Evolutionary conservation across 2,888 invertebrate species (phyloP).

Genomic region (Eupeodes luniger): DNA sequence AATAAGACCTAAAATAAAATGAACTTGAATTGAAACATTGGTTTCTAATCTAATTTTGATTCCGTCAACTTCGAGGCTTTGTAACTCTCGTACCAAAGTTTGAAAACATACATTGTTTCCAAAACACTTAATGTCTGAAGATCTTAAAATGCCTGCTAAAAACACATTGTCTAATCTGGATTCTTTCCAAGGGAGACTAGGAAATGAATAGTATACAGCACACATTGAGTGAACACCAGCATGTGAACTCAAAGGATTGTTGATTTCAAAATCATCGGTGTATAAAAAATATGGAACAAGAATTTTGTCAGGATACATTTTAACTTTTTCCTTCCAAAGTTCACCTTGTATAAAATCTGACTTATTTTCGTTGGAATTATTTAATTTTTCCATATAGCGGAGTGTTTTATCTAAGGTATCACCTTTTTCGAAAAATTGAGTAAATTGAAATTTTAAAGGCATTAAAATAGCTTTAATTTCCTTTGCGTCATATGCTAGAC

Average conservation of each 20-base stretch:
- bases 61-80: constrained; percentile 72
- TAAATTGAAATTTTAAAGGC: constrained; percentile 22
- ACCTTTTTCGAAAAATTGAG: constrained; percentile 3
- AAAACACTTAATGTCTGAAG: constrained; percentile 29
- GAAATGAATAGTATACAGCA: constrained; percentile 47
- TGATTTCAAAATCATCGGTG: neutral
- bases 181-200: constrained; percentile 32
- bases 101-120: constrained; percentile 32
- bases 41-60: neutral
- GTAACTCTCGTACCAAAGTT: constrained; percentile 24
- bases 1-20: constrained; percentile 65
- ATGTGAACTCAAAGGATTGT: constrained; percentile 29
- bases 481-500: constrained; percentile 6
- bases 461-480: constrained; percentile 25
- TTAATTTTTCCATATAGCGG: constrained; percentile 15
- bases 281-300: constrained; percentile 5
- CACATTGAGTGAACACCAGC: constrained; percentile 35
- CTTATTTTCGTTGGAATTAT: constrained; percentile 5
- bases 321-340: constrained; percentile 10
- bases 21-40: constrained; percentile 36
- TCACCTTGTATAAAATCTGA: constrained; percentile 22
- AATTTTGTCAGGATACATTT: constrained; percentile 11
- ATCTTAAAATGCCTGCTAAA: constrained; percentile 35
- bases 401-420: constrained; percentile 18
- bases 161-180: constrained; percentile 30